Evolutionary conservation across 2,797 vertebrate genomes (phyloP).

Genomic region (Masticophis lateralis): DNA sequence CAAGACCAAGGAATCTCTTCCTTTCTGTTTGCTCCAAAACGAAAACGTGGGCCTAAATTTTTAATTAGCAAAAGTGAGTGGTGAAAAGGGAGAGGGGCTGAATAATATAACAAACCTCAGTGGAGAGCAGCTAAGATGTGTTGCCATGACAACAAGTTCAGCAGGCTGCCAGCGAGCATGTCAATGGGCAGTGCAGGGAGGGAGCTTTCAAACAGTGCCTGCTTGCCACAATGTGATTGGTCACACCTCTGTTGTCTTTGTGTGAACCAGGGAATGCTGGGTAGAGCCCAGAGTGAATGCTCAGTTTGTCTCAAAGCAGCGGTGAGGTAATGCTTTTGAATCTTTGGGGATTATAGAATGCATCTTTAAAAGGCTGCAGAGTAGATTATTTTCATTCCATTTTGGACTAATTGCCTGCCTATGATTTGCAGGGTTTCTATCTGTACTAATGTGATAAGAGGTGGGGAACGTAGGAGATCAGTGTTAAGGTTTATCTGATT

Average conservation of each 20-base stretch:
- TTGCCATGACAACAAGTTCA: slow-evolving; percentile 84
- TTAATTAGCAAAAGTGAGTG: slow-evolving; percentile 74
- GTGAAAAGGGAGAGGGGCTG: slow-evolving; percentile 59
- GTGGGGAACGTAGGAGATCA: slow-evolving; percentile 37
- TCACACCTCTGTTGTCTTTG: slow-evolving; percentile 97
- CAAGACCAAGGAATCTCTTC: slow-evolving; percentile 37
- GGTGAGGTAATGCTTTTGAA: slow-evolving; percentile 77
- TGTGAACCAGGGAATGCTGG: slow-evolving; percentile 87
- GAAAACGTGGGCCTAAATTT: slow-evolving; percentile 69
- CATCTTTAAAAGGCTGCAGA: slow-evolving; percentile 73
- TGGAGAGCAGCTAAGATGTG: slow-evolving; percentile 80
- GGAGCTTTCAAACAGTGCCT: slow-evolving; percentile 75
- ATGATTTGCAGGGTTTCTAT: slow-evolving; percentile 26
- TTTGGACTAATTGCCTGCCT: slow-evolving; percentile 62
- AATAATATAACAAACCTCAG: slow-evolving; percentile 69
- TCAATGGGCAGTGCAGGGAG: slow-evolving; percentile 81
- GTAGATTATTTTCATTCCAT: slow-evolving; percentile 65
- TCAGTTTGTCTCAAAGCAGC: slow-evolving; percentile 83
- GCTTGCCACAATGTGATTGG: slow-evolving; percentile 87
- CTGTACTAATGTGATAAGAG: slow-evolving; percentile 28
- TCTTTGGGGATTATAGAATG: slow-evolving; percentile 74
- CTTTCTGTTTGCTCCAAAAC: slow-evolving; percentile 63
- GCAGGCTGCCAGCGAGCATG: slow-evolving; percentile 81
- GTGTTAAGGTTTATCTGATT: slow-evolving; percentile 30
- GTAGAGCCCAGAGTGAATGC: slow-evolving; percentile 85